A percentile compares a stretch with the other conserved stretches of the same genome.
These are phyloP conservation scores for Hemaris fuciformis DNA, from an alignment of 2,888 invertebrate species.

Conservation along the genomic window DNA sequence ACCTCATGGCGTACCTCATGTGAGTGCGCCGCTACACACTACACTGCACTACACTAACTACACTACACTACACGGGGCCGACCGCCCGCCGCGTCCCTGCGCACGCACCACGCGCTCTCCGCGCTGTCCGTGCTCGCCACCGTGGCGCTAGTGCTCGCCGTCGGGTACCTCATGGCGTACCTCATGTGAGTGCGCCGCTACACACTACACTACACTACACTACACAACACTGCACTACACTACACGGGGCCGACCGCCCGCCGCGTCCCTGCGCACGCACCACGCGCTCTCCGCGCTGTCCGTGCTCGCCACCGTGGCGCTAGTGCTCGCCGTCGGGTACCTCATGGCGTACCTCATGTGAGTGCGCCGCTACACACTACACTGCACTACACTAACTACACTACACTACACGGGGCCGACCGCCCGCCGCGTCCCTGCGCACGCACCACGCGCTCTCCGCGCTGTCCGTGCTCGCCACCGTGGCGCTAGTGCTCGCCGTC, in stretches of 20 bases:
- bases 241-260: no score
- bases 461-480: not conserved
- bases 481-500: not conserved
- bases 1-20: conserved; percentile 40
- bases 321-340: conserved; percentile 88
- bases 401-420: no score
- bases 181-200: conserved; percentile 76
- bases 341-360: conserved; percentile 88
- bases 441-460: not conserved
- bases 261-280: conserved; percentile 82
- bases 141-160: conserved; percentile 84
- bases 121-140: conserved; percentile 89
- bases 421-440: no score
- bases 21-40: no score
- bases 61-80: no score
- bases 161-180: conserved; percentile 92
- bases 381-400: no score
- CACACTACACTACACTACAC: no score
- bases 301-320: conserved; percentile 87
- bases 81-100: conserved; percentile 87
- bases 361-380: conserved; percentile 27
- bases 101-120: conserved; percentile 89
- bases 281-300: conserved; percentile 90
- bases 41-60: no score
- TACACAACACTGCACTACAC: no score